These are phyloP conservation scores for Canis aureus DNA, from an alignment of 2,113 vertebrate genomes.

Conservation along the genomic window DNA sequence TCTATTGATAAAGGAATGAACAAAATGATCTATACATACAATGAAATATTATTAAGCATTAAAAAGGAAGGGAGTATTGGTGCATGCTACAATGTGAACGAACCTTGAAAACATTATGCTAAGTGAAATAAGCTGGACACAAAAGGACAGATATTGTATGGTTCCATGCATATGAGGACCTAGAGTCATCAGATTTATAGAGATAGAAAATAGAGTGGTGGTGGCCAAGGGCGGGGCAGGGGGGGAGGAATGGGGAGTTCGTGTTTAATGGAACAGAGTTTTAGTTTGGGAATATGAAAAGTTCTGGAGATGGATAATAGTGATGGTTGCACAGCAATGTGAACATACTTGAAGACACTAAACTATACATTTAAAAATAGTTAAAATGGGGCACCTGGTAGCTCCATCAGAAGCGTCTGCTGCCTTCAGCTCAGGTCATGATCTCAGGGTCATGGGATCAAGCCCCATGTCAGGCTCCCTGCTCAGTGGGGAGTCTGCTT, in stretches of 20 bases:
- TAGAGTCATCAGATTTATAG: not conserved
- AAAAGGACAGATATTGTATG: not conserved
- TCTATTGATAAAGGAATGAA: not conserved
- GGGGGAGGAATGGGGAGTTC: fast-evolving
- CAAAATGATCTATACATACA: fast-evolving
- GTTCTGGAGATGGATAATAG: not conserved
- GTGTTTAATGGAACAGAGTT: not conserved
- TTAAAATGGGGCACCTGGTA: not conserved
- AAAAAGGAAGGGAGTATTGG: not conserved
- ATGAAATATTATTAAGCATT: not conserved
- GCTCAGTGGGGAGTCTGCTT: not conserved
- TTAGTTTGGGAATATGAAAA: not conserved
- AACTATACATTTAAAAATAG: not conserved
- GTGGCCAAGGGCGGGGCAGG: not conserved
- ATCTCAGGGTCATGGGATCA: not conserved
- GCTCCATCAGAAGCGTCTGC: not conserved
- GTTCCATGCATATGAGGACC: not conserved
- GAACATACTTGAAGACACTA: not conserved
- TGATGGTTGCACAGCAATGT: not conserved
- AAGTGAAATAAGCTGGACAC: not conserved
- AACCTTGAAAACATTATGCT: not conserved
- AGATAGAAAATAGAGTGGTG: not conserved
- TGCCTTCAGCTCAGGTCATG: not conserved
- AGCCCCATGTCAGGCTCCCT: no score
- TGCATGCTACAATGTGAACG: not conserved